phyloP scores from a whole-genome alignment of 2,888 invertebrate genomes.

The Drosophila greeni region DNA sequence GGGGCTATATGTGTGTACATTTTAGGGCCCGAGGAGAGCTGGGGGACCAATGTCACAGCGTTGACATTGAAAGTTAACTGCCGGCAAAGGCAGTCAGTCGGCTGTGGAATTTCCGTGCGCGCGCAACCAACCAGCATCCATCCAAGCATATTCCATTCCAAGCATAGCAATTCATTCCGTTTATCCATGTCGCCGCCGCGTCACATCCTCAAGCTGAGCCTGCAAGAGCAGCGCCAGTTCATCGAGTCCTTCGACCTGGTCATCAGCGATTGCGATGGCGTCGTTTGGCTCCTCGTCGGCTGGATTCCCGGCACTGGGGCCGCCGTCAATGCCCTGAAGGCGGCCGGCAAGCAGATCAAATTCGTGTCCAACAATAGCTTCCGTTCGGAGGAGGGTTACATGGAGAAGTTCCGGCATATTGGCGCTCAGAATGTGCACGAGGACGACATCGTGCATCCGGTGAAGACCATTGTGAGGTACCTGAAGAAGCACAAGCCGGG shows the following conservation, averaged over 20 bases:
- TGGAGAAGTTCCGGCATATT: conserved; percentile 62
- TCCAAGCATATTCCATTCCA: conserved; percentile 16
- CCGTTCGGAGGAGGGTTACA: conserved; percentile 71
- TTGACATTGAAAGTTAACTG: conserved; percentile 62
- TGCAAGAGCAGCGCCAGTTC: conserved; percentile 73
- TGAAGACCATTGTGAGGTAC: conserved; percentile 78
- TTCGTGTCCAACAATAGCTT: conserved; percentile 79
- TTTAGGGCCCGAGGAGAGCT: conserved; percentile 14
- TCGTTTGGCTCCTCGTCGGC: conserved; percentile 77
- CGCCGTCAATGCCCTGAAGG: conserved; percentile 75
- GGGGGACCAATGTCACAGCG: conserved; percentile 46
- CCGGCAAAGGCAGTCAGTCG: conserved; percentile 36
- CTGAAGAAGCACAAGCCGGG: conserved; percentile 79
- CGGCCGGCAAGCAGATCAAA: conserved; percentile 77
- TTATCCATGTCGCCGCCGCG: conserved; percentile 42
- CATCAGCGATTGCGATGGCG: conserved; percentile 82
- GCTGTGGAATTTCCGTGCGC: conserved; percentile 51
- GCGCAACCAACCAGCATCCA: conserved; percentile 55
- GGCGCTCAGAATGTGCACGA: conserved; percentile 57
- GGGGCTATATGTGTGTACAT: background rate
- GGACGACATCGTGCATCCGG: conserved; percentile 79
- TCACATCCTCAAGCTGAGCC: conserved; percentile 68
- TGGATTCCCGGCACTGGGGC: conserved; percentile 77
- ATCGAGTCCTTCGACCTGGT: conserved; percentile 81
- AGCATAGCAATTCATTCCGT: background rate